Conservation (phyloP, 2,888 invertebrate genomes). For the Heliconius ethilla region DNA sequence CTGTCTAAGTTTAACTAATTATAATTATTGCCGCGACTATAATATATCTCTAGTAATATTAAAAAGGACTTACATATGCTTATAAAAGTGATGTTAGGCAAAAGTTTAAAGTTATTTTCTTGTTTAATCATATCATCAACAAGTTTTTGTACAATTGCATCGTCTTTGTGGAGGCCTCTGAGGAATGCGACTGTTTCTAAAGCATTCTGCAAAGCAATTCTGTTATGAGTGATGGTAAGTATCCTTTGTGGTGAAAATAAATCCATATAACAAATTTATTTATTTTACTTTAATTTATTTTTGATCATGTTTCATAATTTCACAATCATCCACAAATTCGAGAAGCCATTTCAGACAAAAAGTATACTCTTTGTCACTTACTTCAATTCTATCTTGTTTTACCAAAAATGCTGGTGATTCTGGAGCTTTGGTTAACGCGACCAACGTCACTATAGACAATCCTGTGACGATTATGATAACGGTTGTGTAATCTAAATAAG, state of each 20-base stretch:
- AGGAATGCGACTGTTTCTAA: constrained; percentile 54
- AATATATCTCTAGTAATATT: not conserved
- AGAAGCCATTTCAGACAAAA: not conserved
- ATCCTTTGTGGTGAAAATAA: not conserved
- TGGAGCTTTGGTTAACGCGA: constrained; percentile 58
- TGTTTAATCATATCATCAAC: constrained; percentile 56
- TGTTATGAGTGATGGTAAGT: not conserved
- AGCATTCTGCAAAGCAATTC: constrained; percentile 56
- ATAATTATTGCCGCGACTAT: not conserved
- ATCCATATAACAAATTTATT: not conserved
- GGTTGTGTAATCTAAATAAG: constrained; percentile 57
- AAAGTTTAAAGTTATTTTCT: constrained; percentile 57
- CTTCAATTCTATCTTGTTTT: constrained; percentile 58
- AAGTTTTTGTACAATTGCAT: constrained; percentile 57
- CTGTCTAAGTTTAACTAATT: not conserved
- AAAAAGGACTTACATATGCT: constrained; percentile 56
- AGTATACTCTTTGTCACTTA: constrained; percentile 47
- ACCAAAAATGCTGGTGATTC: constrained; percentile 67
- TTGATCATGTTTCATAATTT: not conserved
- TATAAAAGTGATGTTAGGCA: constrained; percentile 57
- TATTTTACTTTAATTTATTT: not conserved
- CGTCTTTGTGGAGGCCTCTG: constrained; percentile 55
- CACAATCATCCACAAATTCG: not conserved
- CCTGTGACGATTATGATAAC: constrained; percentile 55
- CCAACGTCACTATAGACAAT: constrained; percentile 51